Evolutionary conservation across 2,113 vertebrate species (phyloP).

Genomic region (Salvelinus fontinalis): DNA sequence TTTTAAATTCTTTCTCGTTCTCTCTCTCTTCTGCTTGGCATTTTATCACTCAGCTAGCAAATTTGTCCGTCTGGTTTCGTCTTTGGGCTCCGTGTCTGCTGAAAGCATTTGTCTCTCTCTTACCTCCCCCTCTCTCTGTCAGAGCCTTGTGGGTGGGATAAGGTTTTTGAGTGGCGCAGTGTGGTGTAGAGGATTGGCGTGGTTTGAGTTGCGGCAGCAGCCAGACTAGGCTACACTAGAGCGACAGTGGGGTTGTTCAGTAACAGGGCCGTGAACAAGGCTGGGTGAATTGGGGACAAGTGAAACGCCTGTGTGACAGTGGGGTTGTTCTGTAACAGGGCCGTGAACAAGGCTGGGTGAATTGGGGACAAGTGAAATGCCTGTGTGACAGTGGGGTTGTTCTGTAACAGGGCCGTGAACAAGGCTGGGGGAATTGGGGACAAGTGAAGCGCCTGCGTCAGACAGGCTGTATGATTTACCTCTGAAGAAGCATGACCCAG

Average conservation of each 20-base stretch:
- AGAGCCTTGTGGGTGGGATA: conserved; percentile 17
- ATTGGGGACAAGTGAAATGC: not conserved
- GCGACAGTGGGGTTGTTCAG: no score
- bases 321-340: no score
- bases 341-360: not conserved
- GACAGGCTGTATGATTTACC: not conserved
- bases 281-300: no score
- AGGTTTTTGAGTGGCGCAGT: conserved; percentile 45
- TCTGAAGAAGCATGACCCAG: not conserved
- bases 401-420: no score
- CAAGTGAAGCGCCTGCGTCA: not conserved
- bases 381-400: no score
- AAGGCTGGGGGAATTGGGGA: not conserved
- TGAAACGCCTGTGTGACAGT: no score
- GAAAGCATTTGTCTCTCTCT: not conserved
- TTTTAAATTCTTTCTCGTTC: not conserved
- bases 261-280: no score
- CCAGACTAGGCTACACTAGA: not conserved
- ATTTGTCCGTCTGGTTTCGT: not conserved
- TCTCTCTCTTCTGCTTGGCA: conserved; percentile 3
- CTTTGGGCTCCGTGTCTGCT: not conserved
- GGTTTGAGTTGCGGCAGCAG: not conserved
- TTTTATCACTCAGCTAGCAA: not conserved
- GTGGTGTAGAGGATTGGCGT: conserved; percentile 34
- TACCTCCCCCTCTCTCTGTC: no score